Base-by-base conservation (phyloP, 1,140 invertebrate species). In the Homarus americanus region DNA sequence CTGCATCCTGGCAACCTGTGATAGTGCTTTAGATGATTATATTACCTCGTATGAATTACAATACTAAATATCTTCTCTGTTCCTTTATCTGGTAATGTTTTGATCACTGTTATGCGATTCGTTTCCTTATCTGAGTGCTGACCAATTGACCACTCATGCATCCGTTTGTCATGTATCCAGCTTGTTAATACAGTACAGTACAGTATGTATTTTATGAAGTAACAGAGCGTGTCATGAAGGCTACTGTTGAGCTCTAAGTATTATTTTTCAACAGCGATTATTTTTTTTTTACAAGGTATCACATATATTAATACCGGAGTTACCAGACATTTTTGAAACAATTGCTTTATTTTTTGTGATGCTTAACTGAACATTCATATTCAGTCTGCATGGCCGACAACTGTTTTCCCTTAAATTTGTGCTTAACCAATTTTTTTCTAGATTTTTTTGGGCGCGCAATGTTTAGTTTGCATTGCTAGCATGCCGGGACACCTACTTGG, bases 401-500 rank as follows among this genome's bases (percentile, higher is more conserved):
- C n/a, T n/a, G n/a, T n/a, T n/a, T n/a, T n/a, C n/a, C n/a, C n/a
- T n/a, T n/a, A n/a, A n/a, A n/a, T n/a, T 58, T 58, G 17, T 58
- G 53, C 0, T 20, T 20, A 24, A 58, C 4, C 1, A 40, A 7
- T 41, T 84, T 82, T 80, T 82, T 40, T 41, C 2, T 84, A 84
- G 63, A 84, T 28, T 72, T 84, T 82, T 72, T 83, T 83, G 58
- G 9, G 82, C 58, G 38, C 72, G 38, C 73, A 84, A 28, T 36
- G 63, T 84, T 82, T 63, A 63, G 49, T 58, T 49, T 92, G 94
- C 93, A 93, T 91, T 93, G 92, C 92, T 78, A 66, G 34, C 58
- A 66, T 58, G 40, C 41, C 28, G 34, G 63, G 34, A 38, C n/a
- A 17, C 24, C 10, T 20, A 1, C 58, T 34, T 12, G 24, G 79